Conservation (phyloP, 1,140 invertebrate genomes). For the Ephestia elutella region DNA sequence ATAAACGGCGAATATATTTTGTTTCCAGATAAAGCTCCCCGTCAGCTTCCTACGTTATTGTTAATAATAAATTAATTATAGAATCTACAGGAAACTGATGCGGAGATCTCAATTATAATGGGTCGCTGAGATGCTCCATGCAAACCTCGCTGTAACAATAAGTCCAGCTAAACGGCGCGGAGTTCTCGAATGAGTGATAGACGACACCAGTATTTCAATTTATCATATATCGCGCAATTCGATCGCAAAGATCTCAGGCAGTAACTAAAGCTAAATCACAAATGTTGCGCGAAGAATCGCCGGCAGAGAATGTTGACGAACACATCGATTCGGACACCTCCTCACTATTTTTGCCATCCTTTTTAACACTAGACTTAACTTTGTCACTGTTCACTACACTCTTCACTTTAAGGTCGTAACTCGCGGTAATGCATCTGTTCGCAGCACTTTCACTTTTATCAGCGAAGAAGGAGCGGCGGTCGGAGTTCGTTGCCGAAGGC, state of each 20-base stretch:
- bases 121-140: conserved; percentile 57
- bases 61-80: conserved; percentile 73
- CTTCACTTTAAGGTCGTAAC: conserved; percentile 52
- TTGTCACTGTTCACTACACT: conserved; percentile 60
- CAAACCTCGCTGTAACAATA: conserved; percentile 62
- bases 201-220: conserved; percentile 44
- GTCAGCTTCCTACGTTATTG: conserved; percentile 61
- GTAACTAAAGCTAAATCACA: conserved; percentile 73
- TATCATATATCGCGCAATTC: conserved; percentile 35
- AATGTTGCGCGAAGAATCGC: conserved; percentile 55
- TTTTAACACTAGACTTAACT: conserved; percentile 45
- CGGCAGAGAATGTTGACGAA: conserved; percentile 36
- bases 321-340: conserved; percentile 48
- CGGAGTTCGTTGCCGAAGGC: conserved; percentile 60
- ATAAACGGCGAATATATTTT: conserved; percentile 46
- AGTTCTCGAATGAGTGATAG: conserved; percentile 43
- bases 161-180: conserved; percentile 70
- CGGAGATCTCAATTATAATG: conserved; percentile 67
- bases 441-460: conserved; percentile 68
- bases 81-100: conserved; percentile 72
- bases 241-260: conserved; percentile 58
- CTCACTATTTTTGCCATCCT: conserved; percentile 48
- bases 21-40: conserved; percentile 63
- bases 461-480: conserved; percentile 62
- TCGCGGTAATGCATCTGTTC: conserved; percentile 54